phyloP scores from a whole-genome alignment of 2,797 vertebrate species.

The Poeciliopsis paucimaculata region DNA sequence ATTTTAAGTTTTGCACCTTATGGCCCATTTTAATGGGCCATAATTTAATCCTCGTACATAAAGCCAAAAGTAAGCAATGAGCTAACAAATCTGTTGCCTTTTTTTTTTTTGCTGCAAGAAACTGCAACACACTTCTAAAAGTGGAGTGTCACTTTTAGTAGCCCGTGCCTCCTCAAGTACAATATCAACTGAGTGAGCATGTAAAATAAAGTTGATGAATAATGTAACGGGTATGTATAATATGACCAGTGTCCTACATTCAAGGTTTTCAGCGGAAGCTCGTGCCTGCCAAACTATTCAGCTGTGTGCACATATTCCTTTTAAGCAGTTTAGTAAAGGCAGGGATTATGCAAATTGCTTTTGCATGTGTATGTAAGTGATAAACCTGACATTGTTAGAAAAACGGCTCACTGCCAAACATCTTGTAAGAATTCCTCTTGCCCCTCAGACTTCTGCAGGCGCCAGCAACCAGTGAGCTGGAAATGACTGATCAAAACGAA shows the following conservation, averaged over 20 bases:
- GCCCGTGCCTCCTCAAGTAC: conserved; percentile 31
- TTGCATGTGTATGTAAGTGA: conserved; percentile 45
- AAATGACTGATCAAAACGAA: conserved; percentile 65
- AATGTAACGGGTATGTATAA: conserved; percentile 45
- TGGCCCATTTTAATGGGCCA: not conserved
- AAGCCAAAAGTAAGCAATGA: not conserved
- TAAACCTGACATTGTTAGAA: conserved; percentile 54
- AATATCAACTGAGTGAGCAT: conserved; percentile 30
- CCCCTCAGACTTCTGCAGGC: conserved; percentile 68
- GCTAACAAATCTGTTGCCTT: not conserved
- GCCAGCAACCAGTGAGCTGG: conserved; percentile 61
- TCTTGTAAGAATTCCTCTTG: conserved; percentile 63
- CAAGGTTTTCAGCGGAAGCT: conserved; percentile 30
- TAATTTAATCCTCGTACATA: not conserved
- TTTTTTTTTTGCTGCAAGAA: conserved; percentile 1
- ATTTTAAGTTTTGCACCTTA: not conserved
- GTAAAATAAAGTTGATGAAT: conserved; percentile 37
- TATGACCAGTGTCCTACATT: conserved; percentile 31
- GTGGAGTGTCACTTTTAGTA: not conserved
- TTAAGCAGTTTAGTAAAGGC: conserved; percentile 38
- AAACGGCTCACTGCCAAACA: conserved; percentile 60
- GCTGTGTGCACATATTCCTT: conserved; percentile 15
- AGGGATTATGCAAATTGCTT: conserved; percentile 46
- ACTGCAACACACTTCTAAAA: not conserved
- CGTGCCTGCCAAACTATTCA: conserved; percentile 31